A percentile compares a stretch with the other conserved stretches of the same genome.
Evolutionary conservation across 2,113 vertebrate species (phyloP).

Genomic region (Ahaetulla prasina): DNA sequence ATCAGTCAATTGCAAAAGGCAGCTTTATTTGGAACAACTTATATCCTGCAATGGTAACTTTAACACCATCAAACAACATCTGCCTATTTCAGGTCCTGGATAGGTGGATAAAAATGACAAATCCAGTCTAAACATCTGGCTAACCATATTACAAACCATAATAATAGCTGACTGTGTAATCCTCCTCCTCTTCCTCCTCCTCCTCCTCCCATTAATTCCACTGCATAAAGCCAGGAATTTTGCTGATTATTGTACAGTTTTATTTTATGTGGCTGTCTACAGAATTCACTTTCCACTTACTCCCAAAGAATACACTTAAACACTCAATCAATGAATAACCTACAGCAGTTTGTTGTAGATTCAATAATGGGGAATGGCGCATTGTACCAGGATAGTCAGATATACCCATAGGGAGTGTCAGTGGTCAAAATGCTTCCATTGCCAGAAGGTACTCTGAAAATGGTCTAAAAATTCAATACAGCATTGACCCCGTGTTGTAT

Average conservation of each 20-base stretch:
- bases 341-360: constrained; percentile 88
- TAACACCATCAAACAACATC: neutral
- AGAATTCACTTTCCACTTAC: constrained; percentile 73
- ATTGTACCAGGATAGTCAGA: constrained; percentile 85
- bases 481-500: constrained; percentile 87
- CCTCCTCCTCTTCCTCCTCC: neutral
- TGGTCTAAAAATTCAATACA: constrained; percentile 94
- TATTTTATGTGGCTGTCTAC: constrained; percentile 69
- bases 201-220: constrained; percentile 53
- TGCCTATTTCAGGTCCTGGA: neutral
- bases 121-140: neutral
- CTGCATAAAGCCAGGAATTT: constrained; percentile 55
- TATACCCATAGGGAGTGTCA: constrained; percentile 94
- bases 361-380: constrained; percentile 80
- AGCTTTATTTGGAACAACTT: neutral
- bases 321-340: constrained; percentile 99
- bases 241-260: constrained; percentile 60
- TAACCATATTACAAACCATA: neutral
- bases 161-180: neutral
- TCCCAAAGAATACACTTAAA: constrained; percentile 89
- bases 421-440: constrained; percentile 99
- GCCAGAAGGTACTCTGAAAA: constrained; percentile 99
- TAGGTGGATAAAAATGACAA: neutral
- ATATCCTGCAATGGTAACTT: neutral
- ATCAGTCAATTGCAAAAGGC: neutral